These are phyloP conservation scores for Lycia hirtaria DNA, from an alignment of 2,888 invertebrate species.

Conservation along the genomic window DNA sequence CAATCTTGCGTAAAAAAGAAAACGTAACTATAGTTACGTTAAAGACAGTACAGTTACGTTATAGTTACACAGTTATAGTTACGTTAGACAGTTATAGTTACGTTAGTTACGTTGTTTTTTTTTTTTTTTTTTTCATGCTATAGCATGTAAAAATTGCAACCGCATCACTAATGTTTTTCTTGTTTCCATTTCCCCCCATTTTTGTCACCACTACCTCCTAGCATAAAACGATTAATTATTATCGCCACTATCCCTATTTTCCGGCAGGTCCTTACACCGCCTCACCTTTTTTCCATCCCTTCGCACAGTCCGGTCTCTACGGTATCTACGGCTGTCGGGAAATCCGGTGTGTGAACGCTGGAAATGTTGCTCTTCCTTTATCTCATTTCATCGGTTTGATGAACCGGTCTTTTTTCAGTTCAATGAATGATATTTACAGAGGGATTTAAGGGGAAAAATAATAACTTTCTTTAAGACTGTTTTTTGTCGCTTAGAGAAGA, in stretches of 20 bases:
- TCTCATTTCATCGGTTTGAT: conserved; percentile 1
- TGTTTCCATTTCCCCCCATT: background rate
- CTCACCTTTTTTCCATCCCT: conserved; percentile 40
- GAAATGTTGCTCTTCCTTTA: conserved; percentile 10
- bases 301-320: conserved; percentile 32
- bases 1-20: no score
- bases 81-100: no score
- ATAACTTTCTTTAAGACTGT: no score
- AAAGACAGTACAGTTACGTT: no score
- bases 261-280: conserved; percentile 11
- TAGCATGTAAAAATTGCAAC: no score
- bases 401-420: background rate
- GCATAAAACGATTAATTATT: conserved; percentile 37
- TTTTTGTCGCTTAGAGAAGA: no score
- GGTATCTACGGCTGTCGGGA: conserved; percentile 18
- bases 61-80: no score
- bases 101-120: no score
- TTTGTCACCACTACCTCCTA: background rate
- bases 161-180: no score
- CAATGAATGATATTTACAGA: background rate
- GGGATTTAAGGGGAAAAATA: background rate
- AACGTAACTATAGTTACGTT: no score
- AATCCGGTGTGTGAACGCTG: conserved; percentile 11
- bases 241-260: conserved; percentile 21
- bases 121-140: no score